Percentiles rank a stretch among this genome's conserved stretches.
These are phyloP conservation scores for Oryzias melastigma DNA, from an alignment of 2,113 vertebrate species.

Conservation along the genomic window DNA sequence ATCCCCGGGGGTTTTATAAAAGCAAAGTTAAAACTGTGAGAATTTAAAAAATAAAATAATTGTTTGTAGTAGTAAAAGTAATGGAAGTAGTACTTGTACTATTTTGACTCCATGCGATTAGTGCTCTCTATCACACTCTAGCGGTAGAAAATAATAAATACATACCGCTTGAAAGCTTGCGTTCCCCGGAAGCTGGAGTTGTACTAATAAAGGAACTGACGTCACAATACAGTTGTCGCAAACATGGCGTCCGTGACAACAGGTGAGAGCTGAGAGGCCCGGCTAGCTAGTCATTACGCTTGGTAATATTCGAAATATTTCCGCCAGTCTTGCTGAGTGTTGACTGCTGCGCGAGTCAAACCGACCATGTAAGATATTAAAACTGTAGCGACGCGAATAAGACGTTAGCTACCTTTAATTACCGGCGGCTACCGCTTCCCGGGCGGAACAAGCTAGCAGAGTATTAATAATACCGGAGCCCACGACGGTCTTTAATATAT, in stretches of 20 bases:
- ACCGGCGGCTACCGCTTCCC: too few relatives aligned
- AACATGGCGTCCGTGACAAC: constrained; percentile 82
- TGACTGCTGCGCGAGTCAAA: rapidly evolving
- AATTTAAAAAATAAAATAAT: too few relatives aligned
- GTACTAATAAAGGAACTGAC: constrained; percentile 23
- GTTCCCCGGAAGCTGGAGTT: too few relatives aligned
- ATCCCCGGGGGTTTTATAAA: too few relatives aligned
- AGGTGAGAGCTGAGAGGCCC: constrained; percentile 71
- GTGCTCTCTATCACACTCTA: constrained; percentile 43
- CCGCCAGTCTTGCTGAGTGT: rapidly evolving
- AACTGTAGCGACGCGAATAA: too few relatives aligned
- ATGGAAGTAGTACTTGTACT: too few relatives aligned
- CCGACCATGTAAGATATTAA: rapidly evolving
- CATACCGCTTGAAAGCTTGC: not conserved
- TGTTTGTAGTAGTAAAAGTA: too few relatives aligned
- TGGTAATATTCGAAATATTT: not conserved
- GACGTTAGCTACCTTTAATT: not conserved
- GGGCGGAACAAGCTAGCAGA: too few relatives aligned
- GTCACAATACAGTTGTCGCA: constrained; percentile 29
- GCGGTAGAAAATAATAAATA: constrained; percentile 11
- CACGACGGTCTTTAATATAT: too few relatives aligned
- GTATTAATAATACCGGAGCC: too few relatives aligned
- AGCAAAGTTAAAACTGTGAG: too few relatives aligned
- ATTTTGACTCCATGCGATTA: too few relatives aligned
- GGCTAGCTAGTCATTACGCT: not conserved